Evolutionary conservation across 2,888 invertebrate species (phyloP).

Genomic region (Hypolimnas misippus): DNA sequence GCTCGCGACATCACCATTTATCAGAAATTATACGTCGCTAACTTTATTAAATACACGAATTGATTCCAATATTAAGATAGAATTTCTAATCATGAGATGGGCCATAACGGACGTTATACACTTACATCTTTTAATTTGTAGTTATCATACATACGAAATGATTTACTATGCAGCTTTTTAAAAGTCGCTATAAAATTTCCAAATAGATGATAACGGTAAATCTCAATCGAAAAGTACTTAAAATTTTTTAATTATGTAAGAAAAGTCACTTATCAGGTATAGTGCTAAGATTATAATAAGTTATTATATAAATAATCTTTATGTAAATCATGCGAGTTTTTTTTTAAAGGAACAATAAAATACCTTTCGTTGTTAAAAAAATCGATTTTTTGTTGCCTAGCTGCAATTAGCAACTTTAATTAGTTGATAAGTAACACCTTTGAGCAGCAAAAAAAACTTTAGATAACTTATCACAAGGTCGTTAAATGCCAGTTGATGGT

Average conservation of each 20-base stretch:
- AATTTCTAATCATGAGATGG: too few species aligned
- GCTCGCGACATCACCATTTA: constrained; percentile 45
- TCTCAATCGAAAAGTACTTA: not conserved
- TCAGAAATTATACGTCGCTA: constrained; percentile 36
- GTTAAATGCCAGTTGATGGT: constrained; percentile 6
- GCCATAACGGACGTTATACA: too few species aligned
- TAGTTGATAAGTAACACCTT: constrained; percentile 13
- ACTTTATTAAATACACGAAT: constrained; percentile 9
- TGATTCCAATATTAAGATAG: not conserved
- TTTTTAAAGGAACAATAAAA: not conserved
- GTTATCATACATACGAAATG: too few species aligned
- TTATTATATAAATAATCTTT: too few species aligned
- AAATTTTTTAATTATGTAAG: not conserved
- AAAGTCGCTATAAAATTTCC: too few species aligned
- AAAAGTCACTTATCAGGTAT: too few species aligned
- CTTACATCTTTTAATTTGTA: too few species aligned
- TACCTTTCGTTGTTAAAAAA: not conserved
- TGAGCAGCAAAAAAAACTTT: constrained; percentile 16
- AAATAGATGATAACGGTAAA: too few species aligned
- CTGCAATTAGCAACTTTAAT: constrained; percentile 11
- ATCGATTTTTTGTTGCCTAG: not conserved
- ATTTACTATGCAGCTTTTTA: too few species aligned
- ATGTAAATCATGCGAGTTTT: not conserved
- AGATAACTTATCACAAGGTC: constrained; percentile 30
- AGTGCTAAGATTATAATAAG: too few species aligned